phyloP scores from a whole-genome alignment of 2,888 invertebrate genomes.

The Hybos culiciformis region DNA sequence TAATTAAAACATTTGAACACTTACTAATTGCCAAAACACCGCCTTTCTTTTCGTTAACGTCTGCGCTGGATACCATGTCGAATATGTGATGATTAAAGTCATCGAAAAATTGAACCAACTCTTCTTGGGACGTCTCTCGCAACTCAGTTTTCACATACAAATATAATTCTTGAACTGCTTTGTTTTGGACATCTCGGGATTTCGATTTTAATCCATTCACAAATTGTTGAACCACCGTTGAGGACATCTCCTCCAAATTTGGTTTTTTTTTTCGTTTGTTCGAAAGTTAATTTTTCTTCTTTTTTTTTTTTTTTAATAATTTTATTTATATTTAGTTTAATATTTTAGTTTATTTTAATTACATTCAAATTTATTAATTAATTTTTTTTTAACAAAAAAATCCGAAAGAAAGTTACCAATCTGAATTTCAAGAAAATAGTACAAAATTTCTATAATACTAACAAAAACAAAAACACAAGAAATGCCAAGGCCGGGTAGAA shows the following conservation, averaged over 20 bases:
- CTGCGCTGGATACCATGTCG: slow-evolving; percentile 88
- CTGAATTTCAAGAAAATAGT: no score
- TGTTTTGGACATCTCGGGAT: slow-evolving; percentile 68
- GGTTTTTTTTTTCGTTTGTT: neutral
- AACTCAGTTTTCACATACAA: slow-evolving; percentile 83
- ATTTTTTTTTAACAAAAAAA: no score
- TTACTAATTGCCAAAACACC: slow-evolving; percentile 85
- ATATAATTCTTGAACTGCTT: slow-evolving; percentile 78
- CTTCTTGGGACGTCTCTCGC: slow-evolving; percentile 79
- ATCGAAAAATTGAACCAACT: slow-evolving; percentile 80
- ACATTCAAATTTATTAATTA: no score
- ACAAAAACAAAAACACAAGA: no score
- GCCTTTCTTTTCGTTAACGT: slow-evolving; percentile 89
- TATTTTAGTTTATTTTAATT: no score
- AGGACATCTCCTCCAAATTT: slow-evolving; percentile 36
- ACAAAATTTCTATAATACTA: no score
- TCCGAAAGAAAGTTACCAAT: no score
- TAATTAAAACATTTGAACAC: slow-evolving; percentile 14
- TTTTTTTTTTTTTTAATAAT: no score
- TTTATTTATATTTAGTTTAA: no score
- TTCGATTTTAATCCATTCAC: slow-evolving; percentile 79
- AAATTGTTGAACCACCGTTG: slow-evolving; percentile 58
- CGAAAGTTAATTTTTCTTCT: no score
- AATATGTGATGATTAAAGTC: slow-evolving; percentile 92
- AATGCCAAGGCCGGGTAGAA: no score